Conservation (phyloP, 2,797 vertebrate species). For the Myotis planiceps region DNA sequence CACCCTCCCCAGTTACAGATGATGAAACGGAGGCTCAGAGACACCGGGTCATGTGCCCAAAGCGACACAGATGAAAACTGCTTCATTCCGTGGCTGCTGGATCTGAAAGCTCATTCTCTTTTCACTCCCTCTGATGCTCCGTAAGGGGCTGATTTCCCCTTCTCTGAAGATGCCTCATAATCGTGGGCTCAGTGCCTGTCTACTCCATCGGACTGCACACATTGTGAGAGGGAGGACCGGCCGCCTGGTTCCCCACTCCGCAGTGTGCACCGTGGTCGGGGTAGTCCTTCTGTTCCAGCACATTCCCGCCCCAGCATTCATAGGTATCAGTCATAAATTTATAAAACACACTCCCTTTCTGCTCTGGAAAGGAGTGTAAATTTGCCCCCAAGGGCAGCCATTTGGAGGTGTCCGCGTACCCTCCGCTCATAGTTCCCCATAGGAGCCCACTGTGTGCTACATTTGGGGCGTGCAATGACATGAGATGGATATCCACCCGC, state of each 20-base stretch:
- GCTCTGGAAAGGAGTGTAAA: neutral
- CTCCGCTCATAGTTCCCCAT: neutral
- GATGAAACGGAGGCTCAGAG: neutral
- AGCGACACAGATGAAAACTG: neutral
- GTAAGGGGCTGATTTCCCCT: neutral
- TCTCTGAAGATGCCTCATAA: neutral
- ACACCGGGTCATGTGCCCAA: neutral
- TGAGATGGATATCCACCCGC: too few relatives aligned
- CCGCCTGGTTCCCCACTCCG: rapidly evolving
- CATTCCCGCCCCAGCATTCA: neutral
- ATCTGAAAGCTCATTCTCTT: neutral
- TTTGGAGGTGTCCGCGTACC: neutral
- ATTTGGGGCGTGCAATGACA: too few relatives aligned
- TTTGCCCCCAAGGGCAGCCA: neutral
- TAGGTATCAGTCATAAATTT: neutral
- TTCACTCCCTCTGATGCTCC: neutral
- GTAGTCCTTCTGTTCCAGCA: neutral
- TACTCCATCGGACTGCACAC: neutral
- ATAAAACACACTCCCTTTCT: neutral
- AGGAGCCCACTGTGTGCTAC: neutral
- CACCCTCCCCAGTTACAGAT: neutral
- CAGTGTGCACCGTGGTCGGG: too few relatives aligned
- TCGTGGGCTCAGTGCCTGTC: too few relatives aligned
- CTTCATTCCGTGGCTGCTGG: neutral
- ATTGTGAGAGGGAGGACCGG: neutral